Evolutionary conservation across 2,113 vertebrate genomes (phyloP).

Genomic region (Sphyrna mokarran): DNA sequence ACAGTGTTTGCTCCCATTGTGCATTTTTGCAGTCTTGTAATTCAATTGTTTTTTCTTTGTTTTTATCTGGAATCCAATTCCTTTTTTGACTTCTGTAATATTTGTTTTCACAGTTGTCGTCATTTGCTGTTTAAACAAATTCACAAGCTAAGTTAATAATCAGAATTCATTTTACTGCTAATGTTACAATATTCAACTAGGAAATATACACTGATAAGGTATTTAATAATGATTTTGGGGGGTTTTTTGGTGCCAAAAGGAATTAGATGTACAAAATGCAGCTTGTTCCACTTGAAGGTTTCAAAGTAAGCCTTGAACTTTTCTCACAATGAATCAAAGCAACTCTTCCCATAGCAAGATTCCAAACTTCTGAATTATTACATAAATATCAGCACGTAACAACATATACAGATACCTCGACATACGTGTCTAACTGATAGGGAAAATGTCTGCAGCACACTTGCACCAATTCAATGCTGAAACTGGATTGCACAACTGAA

Average conservation of each 20-base stretch:
- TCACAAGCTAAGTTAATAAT: conserved; percentile 15
- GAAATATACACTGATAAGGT: not conserved
- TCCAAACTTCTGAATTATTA: not conserved
- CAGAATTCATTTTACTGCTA: not conserved
- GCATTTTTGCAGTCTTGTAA: not conserved
- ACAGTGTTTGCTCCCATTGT: not conserved
- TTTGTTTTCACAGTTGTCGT: not conserved
- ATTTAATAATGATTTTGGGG: not conserved
- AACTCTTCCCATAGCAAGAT: not conserved
- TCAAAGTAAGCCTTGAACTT: not conserved
- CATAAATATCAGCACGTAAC: not conserved
- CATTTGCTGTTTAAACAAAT: not conserved
- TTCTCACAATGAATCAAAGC: not conserved
- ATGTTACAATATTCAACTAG: not conserved
- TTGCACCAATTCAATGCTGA: not conserved
- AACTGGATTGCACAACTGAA: not conserved
- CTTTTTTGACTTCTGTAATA: not conserved
- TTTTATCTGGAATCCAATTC: not conserved
- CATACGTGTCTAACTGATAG: not conserved
- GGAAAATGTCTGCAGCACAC: not conserved
- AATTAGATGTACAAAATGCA: conserved; percentile 6
- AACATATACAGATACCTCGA: conserved; percentile 18
- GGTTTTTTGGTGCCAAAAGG: not conserved
- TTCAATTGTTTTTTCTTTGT: not conserved
- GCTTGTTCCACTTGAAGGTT: not conserved